Evolutionary conservation across 2,113 vertebrate genomes (phyloP).

Genomic region (Sus scrofa): DNA sequence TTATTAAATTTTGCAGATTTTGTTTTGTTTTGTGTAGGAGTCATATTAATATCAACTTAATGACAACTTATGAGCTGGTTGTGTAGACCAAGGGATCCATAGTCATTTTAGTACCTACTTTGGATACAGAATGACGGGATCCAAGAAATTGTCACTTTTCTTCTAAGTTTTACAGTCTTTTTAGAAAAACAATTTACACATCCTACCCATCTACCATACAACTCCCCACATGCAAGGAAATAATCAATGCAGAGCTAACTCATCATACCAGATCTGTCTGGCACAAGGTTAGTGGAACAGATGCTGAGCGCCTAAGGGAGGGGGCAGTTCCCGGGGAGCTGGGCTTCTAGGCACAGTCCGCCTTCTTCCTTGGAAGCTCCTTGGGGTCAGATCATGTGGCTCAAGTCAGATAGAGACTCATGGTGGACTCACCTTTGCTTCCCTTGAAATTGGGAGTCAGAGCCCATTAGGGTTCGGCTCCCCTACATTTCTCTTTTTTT

Average conservation of each 20-base stretch:
- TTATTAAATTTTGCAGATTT: constrained; percentile 20
- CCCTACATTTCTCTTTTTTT: neutral
- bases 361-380: neutral
- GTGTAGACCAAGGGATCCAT: neutral
- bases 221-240: neutral
- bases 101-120: constrained; percentile 2
- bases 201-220: neutral
- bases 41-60: neutral
- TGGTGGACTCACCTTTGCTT: neutral
- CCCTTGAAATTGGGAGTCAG: neutral
- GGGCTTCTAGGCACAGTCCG: neutral
- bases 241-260: neutral
- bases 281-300: neutral
- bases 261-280: neutral
- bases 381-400: neutral
- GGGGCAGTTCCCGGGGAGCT: neutral
- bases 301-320: neutral
- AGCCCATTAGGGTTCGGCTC: neutral
- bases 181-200: neutral
- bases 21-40: constrained; percentile 4
- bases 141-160: constrained; percentile 8
- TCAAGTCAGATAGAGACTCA: neutral
- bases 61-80: neutral
- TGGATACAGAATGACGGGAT: neutral
- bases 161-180: neutral